Conservation (phyloP, 2,888 invertebrate species). For the Torymus tubicola region DNA sequence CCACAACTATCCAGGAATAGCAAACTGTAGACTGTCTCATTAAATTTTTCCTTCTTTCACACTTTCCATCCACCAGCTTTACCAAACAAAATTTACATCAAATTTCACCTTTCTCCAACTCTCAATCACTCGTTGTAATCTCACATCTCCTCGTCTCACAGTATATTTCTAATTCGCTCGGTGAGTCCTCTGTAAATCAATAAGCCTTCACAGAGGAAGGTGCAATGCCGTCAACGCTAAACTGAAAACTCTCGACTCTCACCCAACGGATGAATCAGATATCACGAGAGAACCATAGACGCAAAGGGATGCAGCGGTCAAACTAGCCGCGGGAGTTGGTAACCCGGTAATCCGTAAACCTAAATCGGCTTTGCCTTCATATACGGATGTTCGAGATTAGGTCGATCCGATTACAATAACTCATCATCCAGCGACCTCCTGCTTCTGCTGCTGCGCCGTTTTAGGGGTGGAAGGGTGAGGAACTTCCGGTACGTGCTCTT, state of each 20-base stretch:
- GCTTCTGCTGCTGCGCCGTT: slow-evolving; percentile 18
- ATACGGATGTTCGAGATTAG: slow-evolving; percentile 65
- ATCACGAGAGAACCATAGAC: not conserved
- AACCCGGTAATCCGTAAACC: slow-evolving; percentile 55
- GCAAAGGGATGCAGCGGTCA: slow-evolving; percentile 12
- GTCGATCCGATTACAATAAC: slow-evolving; percentile 71
- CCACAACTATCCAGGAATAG: too few relatives aligned
- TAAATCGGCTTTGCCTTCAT: slow-evolving; percentile 65
- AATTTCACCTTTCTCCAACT: not conserved
- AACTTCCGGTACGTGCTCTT: too few relatives aligned
- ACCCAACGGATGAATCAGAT: slow-evolving; percentile 9
- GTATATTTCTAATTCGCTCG: too few relatives aligned
- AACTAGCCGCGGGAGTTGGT: slow-evolving; percentile 35
- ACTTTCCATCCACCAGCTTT: not conserved
- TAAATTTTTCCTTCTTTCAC: slow-evolving; percentile 1
- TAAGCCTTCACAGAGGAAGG: too few relatives aligned
- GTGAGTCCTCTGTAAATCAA: too few relatives aligned
- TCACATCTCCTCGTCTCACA: too few relatives aligned
- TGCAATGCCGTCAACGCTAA: too few relatives aligned
- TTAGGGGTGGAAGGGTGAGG: too few relatives aligned
- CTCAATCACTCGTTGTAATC: not conserved
- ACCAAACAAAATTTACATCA: not conserved
- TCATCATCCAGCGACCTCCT: slow-evolving; percentile 56
- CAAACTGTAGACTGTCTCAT: too few relatives aligned
- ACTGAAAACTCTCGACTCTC: too few relatives aligned